These are phyloP conservation scores for Euwallacea fornicatus DNA, from an alignment of 1,140 invertebrate species.

Conservation along the genomic window DNA sequence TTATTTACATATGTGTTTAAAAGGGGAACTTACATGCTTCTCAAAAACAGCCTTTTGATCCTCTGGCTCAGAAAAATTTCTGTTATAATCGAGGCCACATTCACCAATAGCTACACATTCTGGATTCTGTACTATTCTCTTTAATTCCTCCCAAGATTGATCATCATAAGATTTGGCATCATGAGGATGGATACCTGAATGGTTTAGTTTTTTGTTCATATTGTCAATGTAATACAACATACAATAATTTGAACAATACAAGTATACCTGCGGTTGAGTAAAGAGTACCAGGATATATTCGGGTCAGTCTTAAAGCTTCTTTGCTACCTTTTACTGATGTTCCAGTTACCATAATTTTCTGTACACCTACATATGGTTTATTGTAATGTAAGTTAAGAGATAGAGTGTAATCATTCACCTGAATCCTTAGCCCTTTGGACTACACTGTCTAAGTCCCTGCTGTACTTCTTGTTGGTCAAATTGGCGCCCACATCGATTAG, in stretches of 20 bases:
- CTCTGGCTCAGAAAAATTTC: conserved; percentile 89
- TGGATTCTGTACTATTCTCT: conserved; percentile 72
- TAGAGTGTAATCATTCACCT: conserved; percentile 58
- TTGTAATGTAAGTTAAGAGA: conserved; percentile 7
- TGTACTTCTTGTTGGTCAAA: conserved; percentile 93
- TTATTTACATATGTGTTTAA: neutral
- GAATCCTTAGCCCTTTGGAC: conserved; percentile 89
- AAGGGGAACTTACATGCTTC: conserved; percentile 68
- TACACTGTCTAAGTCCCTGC: conserved; percentile 89
- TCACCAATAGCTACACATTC: conserved; percentile 94
- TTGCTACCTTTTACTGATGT: conserved; percentile 86
- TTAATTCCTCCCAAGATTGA: conserved; percentile 70
- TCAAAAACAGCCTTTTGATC: conserved; percentile 86
- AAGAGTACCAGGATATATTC: conserved; percentile 84
- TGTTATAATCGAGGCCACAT: conserved; percentile 92
- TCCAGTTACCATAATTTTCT: conserved; percentile 93
- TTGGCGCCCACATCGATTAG: conserved; percentile 93
- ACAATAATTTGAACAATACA: neutral
- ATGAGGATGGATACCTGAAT: conserved; percentile 86
- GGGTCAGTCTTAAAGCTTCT: conserved; percentile 83
- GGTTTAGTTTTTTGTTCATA: neutral
- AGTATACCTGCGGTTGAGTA: conserved; percentile 86
- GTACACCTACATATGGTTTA: conserved; percentile 68
- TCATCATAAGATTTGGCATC: conserved; percentile 93
- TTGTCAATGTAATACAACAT: too few species aligned